Percentiles rank a stretch among this genome's conserved stretches.
Evolutionary conservation across 2,888 invertebrate species (phyloP).

Genomic region (Xestia ashworthii): DNA sequence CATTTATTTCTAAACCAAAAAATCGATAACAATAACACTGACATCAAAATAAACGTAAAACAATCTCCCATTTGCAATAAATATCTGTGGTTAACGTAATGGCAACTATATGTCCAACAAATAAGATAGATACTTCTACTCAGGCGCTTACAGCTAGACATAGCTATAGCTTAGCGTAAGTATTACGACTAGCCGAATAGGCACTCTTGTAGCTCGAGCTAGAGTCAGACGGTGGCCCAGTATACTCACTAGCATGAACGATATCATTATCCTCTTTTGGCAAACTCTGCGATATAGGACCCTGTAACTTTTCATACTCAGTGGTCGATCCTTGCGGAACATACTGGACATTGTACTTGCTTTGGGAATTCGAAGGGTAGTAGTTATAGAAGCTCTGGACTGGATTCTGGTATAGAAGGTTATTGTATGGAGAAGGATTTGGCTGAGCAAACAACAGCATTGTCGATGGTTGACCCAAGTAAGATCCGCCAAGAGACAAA

Average conservation of each 20-base stretch:
- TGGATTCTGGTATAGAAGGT: slow-evolving; percentile 80
- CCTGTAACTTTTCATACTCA: slow-evolving; percentile 82
- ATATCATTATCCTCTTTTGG: slow-evolving; percentile 85
- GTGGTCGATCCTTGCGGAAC: slow-evolving; percentile 70
- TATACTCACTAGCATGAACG: slow-evolving; percentile 78
- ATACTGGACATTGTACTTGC: slow-evolving; percentile 80
- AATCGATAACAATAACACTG: slow-evolving; percentile 21
- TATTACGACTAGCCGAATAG: slow-evolving; percentile 77
- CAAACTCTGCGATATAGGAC: slow-evolving; percentile 74
- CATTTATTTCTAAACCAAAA: slow-evolving; percentile 60
- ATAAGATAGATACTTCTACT: slow-evolving; percentile 55
- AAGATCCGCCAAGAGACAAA: slow-evolving; percentile 75
- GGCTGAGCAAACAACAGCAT: slow-evolving; percentile 84
- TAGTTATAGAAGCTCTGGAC: slow-evolving; percentile 84
- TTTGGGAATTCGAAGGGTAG: slow-evolving; percentile 82
- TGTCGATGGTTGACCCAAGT: slow-evolving; percentile 81
- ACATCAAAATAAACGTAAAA: slow-evolving; percentile 26
- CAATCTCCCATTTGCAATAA: slow-evolving; percentile 67
- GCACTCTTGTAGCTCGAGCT: slow-evolving; percentile 80
- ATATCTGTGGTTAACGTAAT: slow-evolving; percentile 74
- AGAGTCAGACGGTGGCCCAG: slow-evolving; percentile 78
- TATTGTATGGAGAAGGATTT: slow-evolving; percentile 81
- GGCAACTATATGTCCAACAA: slow-evolving; percentile 66
- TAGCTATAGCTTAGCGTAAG: slow-evolving; percentile 77
- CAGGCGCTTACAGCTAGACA: slow-evolving; percentile 33